Evolutionary conservation across 2,888 invertebrate genomes (phyloP).

Genomic region (Siphlonurus alternatus): DNA sequence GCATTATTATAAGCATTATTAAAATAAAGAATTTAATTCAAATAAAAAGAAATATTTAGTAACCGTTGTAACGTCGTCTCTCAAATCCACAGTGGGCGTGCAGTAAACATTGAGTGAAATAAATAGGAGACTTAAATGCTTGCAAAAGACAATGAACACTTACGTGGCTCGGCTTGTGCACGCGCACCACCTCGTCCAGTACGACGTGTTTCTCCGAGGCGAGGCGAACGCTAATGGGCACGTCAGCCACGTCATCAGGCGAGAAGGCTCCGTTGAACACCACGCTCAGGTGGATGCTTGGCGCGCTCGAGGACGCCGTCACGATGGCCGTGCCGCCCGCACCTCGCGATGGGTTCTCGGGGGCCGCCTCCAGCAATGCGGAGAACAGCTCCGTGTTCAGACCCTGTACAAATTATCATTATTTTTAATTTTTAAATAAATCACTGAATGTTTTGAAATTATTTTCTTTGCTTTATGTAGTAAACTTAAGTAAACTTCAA

Average conservation of each 20-base stretch:
- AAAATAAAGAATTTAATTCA: background rate
- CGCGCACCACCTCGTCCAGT: constrained; percentile 30
- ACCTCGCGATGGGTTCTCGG: constrained; percentile 23
- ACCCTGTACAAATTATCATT: too few species aligned
- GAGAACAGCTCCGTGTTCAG: constrained; percentile 69
- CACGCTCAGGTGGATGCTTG: constrained; percentile 62
- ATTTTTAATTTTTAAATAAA: too few species aligned
- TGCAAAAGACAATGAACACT: too few species aligned
- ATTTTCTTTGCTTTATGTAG: too few species aligned
- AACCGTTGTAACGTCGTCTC: too few species aligned
- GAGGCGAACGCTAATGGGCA: constrained; percentile 35
- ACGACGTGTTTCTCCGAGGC: constrained; percentile 12
- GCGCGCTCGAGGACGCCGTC: constrained; percentile 55
- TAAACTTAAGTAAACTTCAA: too few species aligned
- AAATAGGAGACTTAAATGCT: background rate
- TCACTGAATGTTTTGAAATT: too few species aligned
- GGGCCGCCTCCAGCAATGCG: constrained; percentile 44
- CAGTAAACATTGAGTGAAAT: too few species aligned
- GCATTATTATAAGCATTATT: background rate
- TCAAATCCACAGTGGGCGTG: too few species aligned
- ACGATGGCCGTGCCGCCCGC: constrained; percentile 74
- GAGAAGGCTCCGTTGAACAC: constrained; percentile 69
- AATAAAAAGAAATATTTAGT: background rate
- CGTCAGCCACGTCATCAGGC: constrained; percentile 41
- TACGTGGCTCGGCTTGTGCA: constrained; percentile 23